These are phyloP conservation scores for Danio rerio DNA, from an alignment of 2,113 vertebrate species.

Conservation along the genomic window DNA sequence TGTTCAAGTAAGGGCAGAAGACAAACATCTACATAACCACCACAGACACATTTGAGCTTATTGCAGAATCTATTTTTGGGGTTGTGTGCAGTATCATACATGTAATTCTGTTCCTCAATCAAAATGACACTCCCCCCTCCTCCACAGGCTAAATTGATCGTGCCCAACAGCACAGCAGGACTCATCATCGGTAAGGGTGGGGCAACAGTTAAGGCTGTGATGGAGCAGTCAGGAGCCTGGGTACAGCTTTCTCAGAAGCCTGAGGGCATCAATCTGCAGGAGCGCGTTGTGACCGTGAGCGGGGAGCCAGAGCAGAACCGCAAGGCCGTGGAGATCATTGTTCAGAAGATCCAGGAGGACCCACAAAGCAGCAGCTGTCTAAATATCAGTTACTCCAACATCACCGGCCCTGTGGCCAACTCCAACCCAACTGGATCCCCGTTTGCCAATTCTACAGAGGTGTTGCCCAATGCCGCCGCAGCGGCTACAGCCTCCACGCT, in stretches of 20 bases:
- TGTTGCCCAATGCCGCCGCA: slow-evolving; percentile 81
- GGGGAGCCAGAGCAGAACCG: slow-evolving; percentile 91
- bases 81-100: slow-evolving; percentile 15
- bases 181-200: slow-evolving; percentile 93
- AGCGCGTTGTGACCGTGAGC: slow-evolving; percentile 92
- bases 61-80: slow-evolving; percentile 29
- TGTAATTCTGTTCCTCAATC: slow-evolving; percentile 16
- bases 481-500: slow-evolving; percentile 84
- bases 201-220: slow-evolving; percentile 90
- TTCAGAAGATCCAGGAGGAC: slow-evolving; percentile 95
- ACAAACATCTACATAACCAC: not conserved
- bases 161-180: slow-evolving; percentile 93
- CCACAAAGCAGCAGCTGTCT: slow-evolving; percentile 94
- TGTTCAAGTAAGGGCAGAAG: not conserved
- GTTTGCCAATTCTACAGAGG: slow-evolving; percentile 89
- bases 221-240: slow-evolving; percentile 95
- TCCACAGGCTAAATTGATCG: slow-evolving; percentile 89
- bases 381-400: slow-evolving; percentile 94
- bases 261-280: slow-evolving; percentile 92
- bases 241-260: slow-evolving; percentile 95
- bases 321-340: slow-evolving; percentile 90
- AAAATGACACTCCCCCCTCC: slow-evolving; percentile 39
- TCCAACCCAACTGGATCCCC: slow-evolving; percentile 94
- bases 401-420: slow-evolving; percentile 92
- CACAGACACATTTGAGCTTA: not conserved